A percentile compares a stretch with the other conserved stretches of the same genome.
Conservation (phyloP, 2,888 invertebrate species). For the Epiblema foenella region DNA sequence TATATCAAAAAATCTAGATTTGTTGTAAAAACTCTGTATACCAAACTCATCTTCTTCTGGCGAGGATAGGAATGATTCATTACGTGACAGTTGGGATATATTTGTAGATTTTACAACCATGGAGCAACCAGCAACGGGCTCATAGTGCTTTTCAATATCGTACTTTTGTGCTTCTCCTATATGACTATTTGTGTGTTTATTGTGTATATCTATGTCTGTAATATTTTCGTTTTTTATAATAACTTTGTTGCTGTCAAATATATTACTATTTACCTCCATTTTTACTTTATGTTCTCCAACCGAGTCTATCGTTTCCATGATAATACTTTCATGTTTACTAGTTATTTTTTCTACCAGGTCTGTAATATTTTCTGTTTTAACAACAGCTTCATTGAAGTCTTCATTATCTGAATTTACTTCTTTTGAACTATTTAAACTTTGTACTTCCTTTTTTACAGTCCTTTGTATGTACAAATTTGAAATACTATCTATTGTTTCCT, state of each 20-base stretch:
- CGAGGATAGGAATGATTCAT: slow-evolving; percentile 63
- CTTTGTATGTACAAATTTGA: slow-evolving; percentile 62
- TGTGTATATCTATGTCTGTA: slow-evolving; percentile 57
- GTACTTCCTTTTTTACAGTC: slow-evolving; percentile 55
- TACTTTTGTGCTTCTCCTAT: slow-evolving; percentile 60
- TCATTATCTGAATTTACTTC: slow-evolving; percentile 45
- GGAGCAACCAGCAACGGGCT: slow-evolving; percentile 74
- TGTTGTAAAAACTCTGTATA: slow-evolving; percentile 75
- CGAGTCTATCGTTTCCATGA: neutral
- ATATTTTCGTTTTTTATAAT: slow-evolving; percentile 52
- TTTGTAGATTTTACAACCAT: slow-evolving; percentile 47
- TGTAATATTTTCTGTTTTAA: slow-evolving; percentile 51
- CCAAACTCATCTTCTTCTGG: slow-evolving; percentile 64
- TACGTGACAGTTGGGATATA: slow-evolving; percentile 50
- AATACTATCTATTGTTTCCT: slow-evolving; percentile 67
- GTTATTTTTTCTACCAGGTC: slow-evolving; percentile 61
- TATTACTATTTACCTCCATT: slow-evolving; percentile 53
- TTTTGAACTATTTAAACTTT: slow-evolving; percentile 51
- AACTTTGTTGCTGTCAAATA: slow-evolving; percentile 39
- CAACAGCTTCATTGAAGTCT: slow-evolving; percentile 46
- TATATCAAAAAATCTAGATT: slow-evolving; percentile 72
- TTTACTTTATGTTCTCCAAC: slow-evolving; percentile 47
- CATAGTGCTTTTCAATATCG: slow-evolving; percentile 65
- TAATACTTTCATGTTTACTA: slow-evolving; percentile 36
- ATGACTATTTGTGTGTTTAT: slow-evolving; percentile 46